Evolutionary conservation across 1,140 invertebrate genomes (phyloP).

Genomic region (Rhopalosiphum padi): DNA sequence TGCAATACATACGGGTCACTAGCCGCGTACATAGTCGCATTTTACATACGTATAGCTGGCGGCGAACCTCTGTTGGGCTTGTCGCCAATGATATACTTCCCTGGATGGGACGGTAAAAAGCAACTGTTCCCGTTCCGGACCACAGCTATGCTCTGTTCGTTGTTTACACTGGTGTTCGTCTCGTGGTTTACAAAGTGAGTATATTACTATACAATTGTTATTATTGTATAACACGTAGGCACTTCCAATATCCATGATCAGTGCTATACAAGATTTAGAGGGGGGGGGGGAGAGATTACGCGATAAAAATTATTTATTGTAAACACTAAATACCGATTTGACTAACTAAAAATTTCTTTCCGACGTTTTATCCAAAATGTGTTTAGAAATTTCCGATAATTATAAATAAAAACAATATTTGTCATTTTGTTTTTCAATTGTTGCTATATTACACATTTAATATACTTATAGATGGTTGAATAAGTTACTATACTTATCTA

Average conservation of each 20-base stretch:
- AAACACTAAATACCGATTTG: too few species aligned
- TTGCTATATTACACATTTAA: too few species aligned
- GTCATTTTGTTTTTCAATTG: too few species aligned
- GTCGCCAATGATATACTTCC: constrained; percentile 84
- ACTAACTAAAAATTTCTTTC: too few species aligned
- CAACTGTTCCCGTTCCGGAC: constrained; percentile 91
- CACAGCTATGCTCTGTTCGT: constrained; percentile 85
- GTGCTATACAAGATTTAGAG: not conserved
- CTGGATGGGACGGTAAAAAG: constrained; percentile 78
- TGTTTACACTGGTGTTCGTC: constrained; percentile 78
- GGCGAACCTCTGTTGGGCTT: constrained; percentile 87
- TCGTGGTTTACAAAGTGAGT: constrained; percentile 80
- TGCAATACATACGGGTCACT: constrained; percentile 98
- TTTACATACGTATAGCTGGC: constrained; percentile 84
- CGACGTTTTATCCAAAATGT: too few species aligned
- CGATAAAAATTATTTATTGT: too few species aligned
- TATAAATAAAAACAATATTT: too few species aligned
- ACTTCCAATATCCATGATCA: not conserved
- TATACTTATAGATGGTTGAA: too few species aligned
- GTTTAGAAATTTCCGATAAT: too few species aligned
- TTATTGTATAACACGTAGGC: not conserved
- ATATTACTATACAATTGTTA: not conserved
- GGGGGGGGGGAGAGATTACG: too few species aligned
- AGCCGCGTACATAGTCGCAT: constrained; percentile 86
- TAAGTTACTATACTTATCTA: too few species aligned